phyloP scores from a whole-genome alignment of 2,113 vertebrate genomes.

The Anoplopoma fimbria region DNA sequence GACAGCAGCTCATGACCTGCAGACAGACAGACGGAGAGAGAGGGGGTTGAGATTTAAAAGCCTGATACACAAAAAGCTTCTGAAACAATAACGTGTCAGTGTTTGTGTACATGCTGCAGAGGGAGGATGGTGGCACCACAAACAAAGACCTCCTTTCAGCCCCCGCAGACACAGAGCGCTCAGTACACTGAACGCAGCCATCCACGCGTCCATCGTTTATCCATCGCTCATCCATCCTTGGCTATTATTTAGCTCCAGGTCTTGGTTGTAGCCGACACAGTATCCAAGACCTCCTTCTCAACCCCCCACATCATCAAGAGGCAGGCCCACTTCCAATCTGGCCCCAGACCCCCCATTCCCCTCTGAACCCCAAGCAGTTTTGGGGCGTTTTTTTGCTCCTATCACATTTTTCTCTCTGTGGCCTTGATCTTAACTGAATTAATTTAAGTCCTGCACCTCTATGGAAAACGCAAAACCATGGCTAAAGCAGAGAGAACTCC shows the following conservation, averaged over 20 bases:
- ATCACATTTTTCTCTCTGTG: too few species aligned
- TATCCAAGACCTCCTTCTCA: neutral
- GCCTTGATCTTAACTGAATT: too few species aligned
- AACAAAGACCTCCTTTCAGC: slow-evolving; percentile 72
- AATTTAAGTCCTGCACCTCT: too few species aligned
- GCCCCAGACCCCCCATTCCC: too few species aligned
- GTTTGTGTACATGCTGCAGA: slow-evolving; percentile 53
- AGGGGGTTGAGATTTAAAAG: neutral
- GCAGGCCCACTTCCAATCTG: too few species aligned
- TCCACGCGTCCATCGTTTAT: neutral
- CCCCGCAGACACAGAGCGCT: slow-evolving; percentile 27
- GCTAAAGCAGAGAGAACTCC: too few species aligned
- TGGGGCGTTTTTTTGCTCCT: too few species aligned
- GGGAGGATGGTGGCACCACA: slow-evolving; percentile 60
- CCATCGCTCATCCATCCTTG: neutral
- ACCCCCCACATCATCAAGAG: neutral
- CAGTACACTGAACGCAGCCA: slow-evolving; percentile 20
- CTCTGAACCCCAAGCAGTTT: too few species aligned
- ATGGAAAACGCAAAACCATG: too few species aligned
- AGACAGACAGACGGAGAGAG: neutral
- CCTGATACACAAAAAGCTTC: slow-evolving; percentile 22
- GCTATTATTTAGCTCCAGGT: slow-evolving; percentile 14
- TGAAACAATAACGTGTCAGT: slow-evolving; percentile 45
- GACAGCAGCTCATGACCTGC: slow-evolving; percentile 96
- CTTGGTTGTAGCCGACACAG: neutral